A percentile compares a stretch with the other conserved stretches of the same genome.
Conservation (phyloP, 2,113 vertebrate genomes). For the Mustela nigripes region DNA sequence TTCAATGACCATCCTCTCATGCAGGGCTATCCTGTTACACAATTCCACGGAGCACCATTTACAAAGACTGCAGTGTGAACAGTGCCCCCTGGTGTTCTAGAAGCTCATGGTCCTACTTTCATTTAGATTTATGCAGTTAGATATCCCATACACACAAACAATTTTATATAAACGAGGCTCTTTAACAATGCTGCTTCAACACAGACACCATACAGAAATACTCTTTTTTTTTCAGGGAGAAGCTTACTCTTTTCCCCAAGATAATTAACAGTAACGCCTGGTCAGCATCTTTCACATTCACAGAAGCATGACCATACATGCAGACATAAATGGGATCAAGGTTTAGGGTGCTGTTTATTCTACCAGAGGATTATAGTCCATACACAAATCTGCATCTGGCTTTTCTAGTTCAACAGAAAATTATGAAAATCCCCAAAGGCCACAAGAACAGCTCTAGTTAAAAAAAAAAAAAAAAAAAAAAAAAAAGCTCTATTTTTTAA, state of each 20-base stretch:
- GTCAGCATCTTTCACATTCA: not conserved
- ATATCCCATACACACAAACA: not conserved
- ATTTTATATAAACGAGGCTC: not conserved
- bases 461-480: not conserved
- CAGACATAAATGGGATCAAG: not conserved
- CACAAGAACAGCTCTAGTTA: constrained; percentile 1
- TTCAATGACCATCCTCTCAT: not conserved
- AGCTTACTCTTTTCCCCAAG: not conserved
- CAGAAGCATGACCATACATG: not conserved
- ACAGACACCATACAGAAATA: not conserved
- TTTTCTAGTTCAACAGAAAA: constrained; percentile 32
- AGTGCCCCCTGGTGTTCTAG: not conserved
- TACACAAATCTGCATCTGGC: not conserved
- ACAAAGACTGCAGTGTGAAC: not conserved
- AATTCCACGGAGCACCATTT: not conserved
- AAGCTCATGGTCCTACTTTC: not conserved
- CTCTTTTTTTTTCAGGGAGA: not conserved
- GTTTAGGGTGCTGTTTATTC: not conserved
- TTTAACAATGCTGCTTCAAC: constrained; percentile 15
- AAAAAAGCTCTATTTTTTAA: constrained; percentile 2
- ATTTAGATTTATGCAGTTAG: not conserved
- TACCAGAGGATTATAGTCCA: not conserved
- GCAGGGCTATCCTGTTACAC: not conserved
- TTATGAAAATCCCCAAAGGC: not conserved
- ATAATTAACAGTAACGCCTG: not conserved